phyloP scores from a whole-genome alignment of 2,888 invertebrate genomes.

The Caenorhabditis drosophilae region DNA sequence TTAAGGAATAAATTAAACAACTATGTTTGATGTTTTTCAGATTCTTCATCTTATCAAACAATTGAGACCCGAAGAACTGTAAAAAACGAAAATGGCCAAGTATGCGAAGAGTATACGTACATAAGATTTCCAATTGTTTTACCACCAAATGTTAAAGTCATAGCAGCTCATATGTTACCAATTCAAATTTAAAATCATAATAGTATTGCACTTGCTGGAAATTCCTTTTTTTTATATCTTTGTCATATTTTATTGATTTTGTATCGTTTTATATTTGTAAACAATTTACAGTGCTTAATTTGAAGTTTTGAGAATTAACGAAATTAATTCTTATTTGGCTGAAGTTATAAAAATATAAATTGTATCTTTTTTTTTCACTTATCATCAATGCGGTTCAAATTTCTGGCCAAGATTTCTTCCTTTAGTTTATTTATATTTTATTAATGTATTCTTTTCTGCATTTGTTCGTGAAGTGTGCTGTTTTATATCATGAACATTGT shows the following conservation, averaged over 20 bases:
- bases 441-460: no score
- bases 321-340: no score
- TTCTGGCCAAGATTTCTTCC: no score
- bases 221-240: not conserved
- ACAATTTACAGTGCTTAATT: not conserved
- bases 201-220: not conserved
- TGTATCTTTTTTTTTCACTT: no score
- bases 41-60: constrained; percentile 7
- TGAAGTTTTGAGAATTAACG: no score
- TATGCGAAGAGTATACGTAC: constrained; percentile 8
- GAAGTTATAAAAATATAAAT: no score
- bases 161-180: constrained; percentile 11
- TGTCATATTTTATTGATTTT: not conserved
- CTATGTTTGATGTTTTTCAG: no score
- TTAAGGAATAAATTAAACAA: no score
- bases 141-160: constrained; percentile 19
- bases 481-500: no score
- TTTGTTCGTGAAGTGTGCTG: no score
- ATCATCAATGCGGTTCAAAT: no score
- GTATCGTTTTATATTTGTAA: not conserved
- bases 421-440: no score
- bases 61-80: constrained; percentile 16
- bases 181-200: not conserved
- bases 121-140: constrained; percentile 18
- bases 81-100: constrained; percentile 4